Conservation (phyloP, 2,888 invertebrate genomes). For the Patella pellucida region DNA sequence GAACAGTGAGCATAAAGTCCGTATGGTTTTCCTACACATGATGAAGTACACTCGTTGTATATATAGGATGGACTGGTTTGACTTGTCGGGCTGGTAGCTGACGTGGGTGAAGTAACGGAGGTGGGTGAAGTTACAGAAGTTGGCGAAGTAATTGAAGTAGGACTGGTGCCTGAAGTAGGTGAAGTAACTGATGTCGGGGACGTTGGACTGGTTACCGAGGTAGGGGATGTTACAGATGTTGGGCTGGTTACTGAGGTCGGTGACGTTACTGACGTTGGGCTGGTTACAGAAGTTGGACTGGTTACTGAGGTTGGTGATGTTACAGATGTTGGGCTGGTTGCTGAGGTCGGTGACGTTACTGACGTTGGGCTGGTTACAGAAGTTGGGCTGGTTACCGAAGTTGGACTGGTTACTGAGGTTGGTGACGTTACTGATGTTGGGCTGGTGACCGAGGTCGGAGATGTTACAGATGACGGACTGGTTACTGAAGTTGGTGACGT, state of each 20-base stretch:
- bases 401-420: neutral
- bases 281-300: no score
- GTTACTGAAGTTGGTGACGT: neutral
- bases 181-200: neutral
- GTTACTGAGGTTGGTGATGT: neutral
- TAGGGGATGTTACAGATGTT: neutral
- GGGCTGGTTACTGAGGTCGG: neutral
- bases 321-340: neutral
- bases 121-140: neutral
- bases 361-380: neutral
- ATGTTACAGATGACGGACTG: neutral
- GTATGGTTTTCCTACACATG: neutral
- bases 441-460: neutral
- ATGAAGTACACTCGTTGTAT: neutral
- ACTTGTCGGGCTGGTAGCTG: neutral
- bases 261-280: neutral
- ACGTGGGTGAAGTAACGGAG: neutral
- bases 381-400: neutral
- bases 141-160: neutral
- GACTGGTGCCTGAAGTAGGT: neutral
- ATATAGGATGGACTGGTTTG: neutral
- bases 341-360: neutral
- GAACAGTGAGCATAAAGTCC: neutral
- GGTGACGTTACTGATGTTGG: neutral
- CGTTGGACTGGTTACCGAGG: neutral